phyloP scores from a whole-genome alignment of 1,140 invertebrate species.

The Drosophila azteca region DNA sequence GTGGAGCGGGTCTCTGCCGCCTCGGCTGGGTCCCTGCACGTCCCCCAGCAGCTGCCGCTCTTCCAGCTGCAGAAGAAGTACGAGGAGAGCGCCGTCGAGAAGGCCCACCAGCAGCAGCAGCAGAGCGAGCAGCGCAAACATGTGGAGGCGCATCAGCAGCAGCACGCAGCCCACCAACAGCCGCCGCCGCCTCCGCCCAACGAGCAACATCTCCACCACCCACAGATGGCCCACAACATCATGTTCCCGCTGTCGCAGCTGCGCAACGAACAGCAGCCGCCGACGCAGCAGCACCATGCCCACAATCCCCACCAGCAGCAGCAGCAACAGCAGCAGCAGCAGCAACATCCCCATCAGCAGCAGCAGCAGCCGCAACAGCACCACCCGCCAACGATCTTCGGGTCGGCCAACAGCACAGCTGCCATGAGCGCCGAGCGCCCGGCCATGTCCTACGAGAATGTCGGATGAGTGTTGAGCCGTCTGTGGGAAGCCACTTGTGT shows the following conservation, averaged over 20 bases:
- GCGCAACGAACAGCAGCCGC: constrained; percentile 69
- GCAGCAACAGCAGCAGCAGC: constrained; percentile 54
- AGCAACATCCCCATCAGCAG: constrained; percentile 63
- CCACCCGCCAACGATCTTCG: constrained; percentile 53
- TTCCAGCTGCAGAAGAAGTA: constrained; percentile 81
- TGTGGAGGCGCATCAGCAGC: constrained; percentile 71
- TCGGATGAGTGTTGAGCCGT: constrained; percentile 83
- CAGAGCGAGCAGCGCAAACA: constrained; percentile 74
- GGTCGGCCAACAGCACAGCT: constrained; percentile 51
- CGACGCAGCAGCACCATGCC: constrained; percentile 67
- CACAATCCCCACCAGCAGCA: constrained; percentile 77
- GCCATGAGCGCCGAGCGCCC: constrained; percentile 68
- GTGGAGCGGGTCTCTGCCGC: constrained; percentile 58
- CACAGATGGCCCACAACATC: constrained; percentile 79
- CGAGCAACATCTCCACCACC: constrained; percentile 77
- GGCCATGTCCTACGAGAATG: constrained; percentile 80
- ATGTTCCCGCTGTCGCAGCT: constrained; percentile 78
- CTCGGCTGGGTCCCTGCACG: constrained; percentile 62
- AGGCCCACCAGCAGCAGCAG: constrained; percentile 69
- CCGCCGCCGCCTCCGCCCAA: constrained; percentile 77
- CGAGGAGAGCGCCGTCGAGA: constrained; percentile 67
- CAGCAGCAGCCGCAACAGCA: constrained; percentile 65
- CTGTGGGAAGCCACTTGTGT: constrained; percentile 83
- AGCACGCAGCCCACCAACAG: constrained; percentile 71
- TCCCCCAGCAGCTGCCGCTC: constrained; percentile 70